A percentile compares a stretch with the other conserved stretches of the same genome.
Conservation (phyloP, 2,797 vertebrate species). For the Danio albolineatus region DNA sequence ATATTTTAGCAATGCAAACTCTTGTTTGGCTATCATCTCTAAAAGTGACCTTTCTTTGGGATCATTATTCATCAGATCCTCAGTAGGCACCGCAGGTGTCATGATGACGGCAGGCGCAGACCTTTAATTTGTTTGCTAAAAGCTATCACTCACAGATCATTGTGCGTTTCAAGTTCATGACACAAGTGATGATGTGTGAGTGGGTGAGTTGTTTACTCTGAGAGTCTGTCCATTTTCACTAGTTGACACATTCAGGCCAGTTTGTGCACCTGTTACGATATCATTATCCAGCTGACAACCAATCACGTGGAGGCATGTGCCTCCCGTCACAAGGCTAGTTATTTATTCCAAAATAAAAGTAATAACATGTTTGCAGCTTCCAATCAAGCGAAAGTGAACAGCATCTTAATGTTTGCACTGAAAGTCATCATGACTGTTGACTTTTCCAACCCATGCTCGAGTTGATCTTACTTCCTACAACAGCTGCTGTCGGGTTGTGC, state of each 20-base stretch:
- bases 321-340: background rate
- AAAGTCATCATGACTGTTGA: constrained; percentile 35
- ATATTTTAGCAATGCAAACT: background rate
- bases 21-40: background rate
- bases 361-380: background rate
- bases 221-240: background rate
- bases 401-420: constrained; percentile 11
- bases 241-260: background rate
- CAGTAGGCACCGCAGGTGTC: constrained; percentile 18
- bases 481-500: constrained; percentile 31
- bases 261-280: constrained; percentile 1
- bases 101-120: background rate
- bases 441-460: constrained; percentile 25
- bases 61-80: background rate
- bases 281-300: constrained; percentile 4
- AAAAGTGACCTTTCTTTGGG: constrained; percentile 3
- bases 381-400: constrained; percentile 17
- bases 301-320: background rate
- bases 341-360: background rate
- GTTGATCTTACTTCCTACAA: constrained; percentile 41
- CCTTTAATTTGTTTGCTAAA: background rate
- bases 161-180: constrained; percentile 14
- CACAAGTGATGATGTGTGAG: constrained; percentile 4
- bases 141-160: background rate
- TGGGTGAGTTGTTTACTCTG: background rate